These are phyloP conservation scores for Gymnobelideus leadbeateri DNA, from an alignment of 2,113 vertebrate genomes.

Conservation along the genomic window DNA sequence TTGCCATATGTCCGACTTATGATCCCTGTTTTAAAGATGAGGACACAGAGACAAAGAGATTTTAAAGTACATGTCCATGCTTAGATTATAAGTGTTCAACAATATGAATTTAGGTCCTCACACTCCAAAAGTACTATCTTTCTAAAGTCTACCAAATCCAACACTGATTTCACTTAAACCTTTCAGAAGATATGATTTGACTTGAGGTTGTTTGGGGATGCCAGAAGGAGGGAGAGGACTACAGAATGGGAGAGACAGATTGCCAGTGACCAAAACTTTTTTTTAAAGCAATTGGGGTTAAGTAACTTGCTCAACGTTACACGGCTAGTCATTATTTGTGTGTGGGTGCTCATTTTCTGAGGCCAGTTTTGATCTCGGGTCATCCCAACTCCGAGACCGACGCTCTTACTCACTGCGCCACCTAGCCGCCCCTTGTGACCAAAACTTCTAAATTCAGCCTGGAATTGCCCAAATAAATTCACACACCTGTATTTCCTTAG, in stretches of 20 bases:
- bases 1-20: not conserved
- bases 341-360: no score
- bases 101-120: not conserved
- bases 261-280: not conserved
- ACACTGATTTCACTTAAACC: not conserved
- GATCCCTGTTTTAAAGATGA: not conserved
- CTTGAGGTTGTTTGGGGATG: not conserved
- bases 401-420: no score
- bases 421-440: no score
- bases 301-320: no score
- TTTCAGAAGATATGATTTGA: not conserved
- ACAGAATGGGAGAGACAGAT: not conserved
- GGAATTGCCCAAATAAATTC: not conserved
- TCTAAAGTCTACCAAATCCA: not conserved
- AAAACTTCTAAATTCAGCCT: not conserved
- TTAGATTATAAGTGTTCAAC: not conserved
- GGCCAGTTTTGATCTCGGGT: no score
- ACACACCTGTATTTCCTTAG: not conserved
- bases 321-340: no score
- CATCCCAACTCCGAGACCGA: no score
- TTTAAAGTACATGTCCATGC: not conserved
- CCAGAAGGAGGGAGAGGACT: not conserved
- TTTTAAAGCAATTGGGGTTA: no score
- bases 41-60: not conserved
- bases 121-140: not conserved